Percentiles rank a stretch among this genome's conserved stretches.
Conservation (phyloP, 2,113 vertebrate species). For the Tinamus guttatus region DNA sequence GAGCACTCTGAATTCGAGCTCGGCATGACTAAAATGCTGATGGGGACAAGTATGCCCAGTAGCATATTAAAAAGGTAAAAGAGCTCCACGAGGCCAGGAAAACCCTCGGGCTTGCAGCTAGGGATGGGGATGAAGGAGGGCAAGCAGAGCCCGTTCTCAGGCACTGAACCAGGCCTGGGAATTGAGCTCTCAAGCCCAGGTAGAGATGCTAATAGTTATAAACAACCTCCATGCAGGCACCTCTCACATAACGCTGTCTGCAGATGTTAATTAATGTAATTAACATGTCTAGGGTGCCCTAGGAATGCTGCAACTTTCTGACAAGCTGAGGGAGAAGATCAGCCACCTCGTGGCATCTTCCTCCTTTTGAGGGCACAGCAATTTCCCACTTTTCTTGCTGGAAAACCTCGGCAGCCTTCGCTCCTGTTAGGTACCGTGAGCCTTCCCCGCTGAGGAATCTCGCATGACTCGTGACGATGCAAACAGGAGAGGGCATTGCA, state of each 20-base stretch:
- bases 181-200: background rate
- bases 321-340: background rate
- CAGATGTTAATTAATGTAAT: fast-evolving
- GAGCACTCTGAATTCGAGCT: background rate
- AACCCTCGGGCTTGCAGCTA: background rate
- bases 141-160: background rate
- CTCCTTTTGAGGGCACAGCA: background rate
- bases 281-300: fast-evolving
- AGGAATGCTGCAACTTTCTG: background rate
- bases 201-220: background rate
- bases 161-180: background rate
- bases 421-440: background rate
- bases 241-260: background rate
- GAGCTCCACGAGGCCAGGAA: background rate
- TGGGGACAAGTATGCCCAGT: background rate
- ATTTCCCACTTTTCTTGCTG: background rate
- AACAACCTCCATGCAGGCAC: fast-evolving
- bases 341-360: fast-evolving
- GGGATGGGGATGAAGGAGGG: background rate
- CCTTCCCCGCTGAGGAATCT: background rate
- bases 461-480: fast-evolving
- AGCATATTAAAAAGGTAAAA: background rate
- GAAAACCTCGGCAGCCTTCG: background rate
- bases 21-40: background rate
- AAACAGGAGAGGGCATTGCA: background rate